Percentiles rank a stretch among this genome's conserved stretches.
These are phyloP conservation scores for Menura novaehollandiae DNA, from an alignment of 2,113 vertebrate species.

Conservation along the genomic window DNA sequence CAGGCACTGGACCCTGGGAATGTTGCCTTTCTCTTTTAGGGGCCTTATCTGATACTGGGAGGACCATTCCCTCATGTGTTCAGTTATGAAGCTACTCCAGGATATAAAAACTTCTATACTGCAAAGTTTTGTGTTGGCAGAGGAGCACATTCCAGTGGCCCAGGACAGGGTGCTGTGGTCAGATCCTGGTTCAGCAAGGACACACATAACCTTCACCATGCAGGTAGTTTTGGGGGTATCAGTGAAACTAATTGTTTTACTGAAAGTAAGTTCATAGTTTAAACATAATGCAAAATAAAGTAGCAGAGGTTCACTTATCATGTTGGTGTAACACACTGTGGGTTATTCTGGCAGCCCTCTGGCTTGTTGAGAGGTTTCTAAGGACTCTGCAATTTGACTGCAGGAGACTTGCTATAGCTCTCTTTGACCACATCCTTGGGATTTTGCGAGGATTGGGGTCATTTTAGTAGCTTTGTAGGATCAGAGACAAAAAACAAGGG, in stretches of 20 bases:
- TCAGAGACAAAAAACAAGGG: not conserved
- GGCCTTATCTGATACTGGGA: not conserved
- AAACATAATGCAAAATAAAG: not conserved
- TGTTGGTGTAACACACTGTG: not conserved
- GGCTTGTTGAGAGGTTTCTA: not conserved
- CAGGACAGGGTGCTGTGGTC: not conserved
- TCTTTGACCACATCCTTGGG: not conserved
- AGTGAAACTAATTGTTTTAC: not conserved
- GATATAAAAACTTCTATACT: not conserved
- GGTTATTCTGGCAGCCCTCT: not conserved
- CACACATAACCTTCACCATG: not conserved
- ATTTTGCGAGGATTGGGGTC: not conserved
- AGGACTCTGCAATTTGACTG: not conserved
- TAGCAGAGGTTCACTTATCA: not conserved
- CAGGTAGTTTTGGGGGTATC: not conserved
- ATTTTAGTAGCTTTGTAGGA: not conserved
- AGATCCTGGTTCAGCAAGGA: not conserved
- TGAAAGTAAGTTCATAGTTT: not conserved
- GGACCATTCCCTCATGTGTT: accelerated
- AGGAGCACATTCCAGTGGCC: not conserved
- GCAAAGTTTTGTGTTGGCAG: not conserved
- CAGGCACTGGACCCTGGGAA: not conserved
- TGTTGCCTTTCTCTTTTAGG: not conserved
- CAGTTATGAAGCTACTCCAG: not conserved
- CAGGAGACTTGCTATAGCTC: not conserved